Evolutionary conservation across 2,113 vertebrate genomes (phyloP).

Genomic region (Scatophagus argus): DNA sequence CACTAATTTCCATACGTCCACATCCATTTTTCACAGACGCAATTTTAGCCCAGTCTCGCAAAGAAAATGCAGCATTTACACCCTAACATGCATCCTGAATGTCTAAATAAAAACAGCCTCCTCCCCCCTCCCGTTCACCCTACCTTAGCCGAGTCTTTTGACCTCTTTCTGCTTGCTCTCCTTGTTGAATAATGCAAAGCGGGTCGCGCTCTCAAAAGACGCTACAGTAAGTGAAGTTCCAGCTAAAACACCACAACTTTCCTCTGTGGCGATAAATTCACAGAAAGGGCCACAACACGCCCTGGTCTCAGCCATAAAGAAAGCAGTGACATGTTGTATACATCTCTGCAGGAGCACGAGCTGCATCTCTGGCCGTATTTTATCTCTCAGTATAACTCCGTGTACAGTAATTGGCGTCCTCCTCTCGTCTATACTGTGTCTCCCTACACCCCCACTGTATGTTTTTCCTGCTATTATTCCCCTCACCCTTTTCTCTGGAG

Average conservation of each 20-base stretch:
- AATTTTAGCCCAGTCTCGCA: neutral
- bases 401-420: constrained; percentile 28
- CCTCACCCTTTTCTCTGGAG: constrained; percentile 1
- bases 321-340: neutral
- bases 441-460: neutral
- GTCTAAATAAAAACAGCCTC: neutral
- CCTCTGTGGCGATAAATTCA: neutral
- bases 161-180: too few species aligned
- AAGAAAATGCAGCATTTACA: neutral
- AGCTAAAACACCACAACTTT: neutral
- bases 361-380: neutral
- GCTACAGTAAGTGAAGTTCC: neutral
- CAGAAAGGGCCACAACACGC: neutral
- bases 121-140: neutral
- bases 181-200: neutral
- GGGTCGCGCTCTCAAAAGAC: neutral
- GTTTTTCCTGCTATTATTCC: constrained; percentile 2
- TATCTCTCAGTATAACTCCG: neutral
- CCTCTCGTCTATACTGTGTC: neutral
- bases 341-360: neutral
- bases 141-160: too few species aligned
- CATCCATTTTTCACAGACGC: constrained; percentile 4
- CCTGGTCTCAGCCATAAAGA: neutral
- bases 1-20: constrained; percentile 4
- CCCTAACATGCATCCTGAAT: neutral